Base-by-base conservation (phyloP, 2,888 invertebrate species). In the Zele albiditarsus region DNA sequence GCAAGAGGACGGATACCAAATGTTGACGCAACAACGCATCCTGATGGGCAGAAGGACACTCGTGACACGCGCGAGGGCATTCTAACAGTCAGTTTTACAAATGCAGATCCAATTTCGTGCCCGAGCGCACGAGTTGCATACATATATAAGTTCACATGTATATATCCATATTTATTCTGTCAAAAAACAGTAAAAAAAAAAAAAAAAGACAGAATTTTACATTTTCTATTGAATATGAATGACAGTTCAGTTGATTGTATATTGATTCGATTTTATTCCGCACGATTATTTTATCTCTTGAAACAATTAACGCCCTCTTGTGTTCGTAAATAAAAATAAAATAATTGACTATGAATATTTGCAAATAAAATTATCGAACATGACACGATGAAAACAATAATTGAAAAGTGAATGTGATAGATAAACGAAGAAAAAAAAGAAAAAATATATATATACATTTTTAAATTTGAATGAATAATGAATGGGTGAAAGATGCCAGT, bases 21-120 rank as follows among this genome's bases (percentile, higher is more conserved):
- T 49, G 71, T 57, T 71, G 71, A 71, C 38, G 66, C 27, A 72
- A 72, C 65, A 72, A 72, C 65, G 33, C 53, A 72, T 72, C 27
- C 66, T 53, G 72, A 72, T 49, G 53, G 72, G 33, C 72, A 57
- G 66, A 65, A 65, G 57, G 57, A 72, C 57, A 65, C 72, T 66
- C 33, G 33, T 66, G 62, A 53, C 38, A 38, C 33, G 53, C 53
- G 53, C 57, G 57, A 38, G 66, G 31, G 49, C 14, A 23, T 72
- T 31, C 58, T 70, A 42, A 23, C 14, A 60, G 70, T 60, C 60
- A 25, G 42, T 70, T 70, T 70, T 70, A 60, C 58, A 70, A 70
- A 70, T 70, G 60, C 27, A 60, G 46, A 70, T 70, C n/a, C 72
- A 65, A 65, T 72, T 72, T 72, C 23, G 57, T 69, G 69, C 53